Evolutionary conservation across 23 tunicate genomes (phyloP).

Genomic region (Oikopleura albicans): DNA sequence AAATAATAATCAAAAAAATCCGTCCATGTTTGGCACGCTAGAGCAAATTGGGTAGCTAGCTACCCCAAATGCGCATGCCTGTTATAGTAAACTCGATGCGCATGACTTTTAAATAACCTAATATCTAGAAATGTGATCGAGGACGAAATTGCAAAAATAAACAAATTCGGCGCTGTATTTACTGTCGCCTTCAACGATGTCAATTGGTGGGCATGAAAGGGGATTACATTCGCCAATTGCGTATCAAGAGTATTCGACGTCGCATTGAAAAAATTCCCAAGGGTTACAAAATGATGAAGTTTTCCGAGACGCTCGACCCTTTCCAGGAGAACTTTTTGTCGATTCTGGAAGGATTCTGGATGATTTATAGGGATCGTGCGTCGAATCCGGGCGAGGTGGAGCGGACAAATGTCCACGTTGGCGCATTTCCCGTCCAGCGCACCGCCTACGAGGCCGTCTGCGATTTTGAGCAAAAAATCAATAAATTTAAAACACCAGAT

Average conservation of each 20-base stretch:
- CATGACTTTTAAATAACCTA: no score
- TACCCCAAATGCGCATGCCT: no score
- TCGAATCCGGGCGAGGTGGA: background rate
- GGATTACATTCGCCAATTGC: background rate
- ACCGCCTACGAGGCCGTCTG: background rate
- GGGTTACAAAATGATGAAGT: background rate
- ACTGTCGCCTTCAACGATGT: background rate
- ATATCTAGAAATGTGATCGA: slow-evolving; percentile 15
- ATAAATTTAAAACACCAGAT: background rate
- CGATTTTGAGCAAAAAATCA: background rate
- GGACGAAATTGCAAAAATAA: background rate
- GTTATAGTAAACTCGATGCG: no score
- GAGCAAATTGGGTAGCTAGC: no score
- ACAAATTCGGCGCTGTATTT: background rate
- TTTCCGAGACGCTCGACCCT: background rate
- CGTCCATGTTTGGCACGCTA: no score
- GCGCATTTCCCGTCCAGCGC: background rate
- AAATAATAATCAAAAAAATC: no score
- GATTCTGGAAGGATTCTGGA: slow-evolving; percentile 14
- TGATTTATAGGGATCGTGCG: background rate
- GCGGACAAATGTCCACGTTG: background rate
- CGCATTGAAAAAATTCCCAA: background rate
- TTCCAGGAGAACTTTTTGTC: slow-evolving; percentile 7
- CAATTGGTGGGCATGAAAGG: background rate
- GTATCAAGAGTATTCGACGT: background rate